These are phyloP conservation scores for Fulmarus glacialis DNA, from an alignment of 2,113 vertebrate genomes.

Conservation along the genomic window DNA sequence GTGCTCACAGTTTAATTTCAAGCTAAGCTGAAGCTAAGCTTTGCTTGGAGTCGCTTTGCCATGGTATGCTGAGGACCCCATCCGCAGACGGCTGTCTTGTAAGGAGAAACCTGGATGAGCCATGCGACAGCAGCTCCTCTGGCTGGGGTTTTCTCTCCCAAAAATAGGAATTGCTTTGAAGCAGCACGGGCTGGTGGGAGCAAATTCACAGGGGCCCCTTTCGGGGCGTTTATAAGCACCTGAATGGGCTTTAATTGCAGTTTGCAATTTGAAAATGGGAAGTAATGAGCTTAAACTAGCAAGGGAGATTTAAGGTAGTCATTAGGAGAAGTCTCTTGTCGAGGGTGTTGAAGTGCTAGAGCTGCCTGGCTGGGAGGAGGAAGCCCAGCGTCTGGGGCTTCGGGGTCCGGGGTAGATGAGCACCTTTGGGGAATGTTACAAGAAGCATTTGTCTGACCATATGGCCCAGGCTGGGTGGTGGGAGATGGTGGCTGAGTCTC, in stretches of 20 bases:
- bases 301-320: neutral
- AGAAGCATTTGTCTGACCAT: neutral
- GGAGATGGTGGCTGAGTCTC: neutral
- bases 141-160: neutral
- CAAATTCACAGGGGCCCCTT: neutral
- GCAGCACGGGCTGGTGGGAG: neutral
- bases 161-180: neutral
- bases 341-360: neutral
- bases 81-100: neutral
- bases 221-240: fast-evolving
- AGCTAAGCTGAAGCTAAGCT: neutral
- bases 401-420: neutral
- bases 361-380: neutral
- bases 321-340: neutral
- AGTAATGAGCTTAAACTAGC: neutral
- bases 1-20: neutral
- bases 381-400: fast-evolving
- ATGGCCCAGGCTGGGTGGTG: neutral
- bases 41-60: neutral
- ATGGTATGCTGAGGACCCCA: fast-evolving
- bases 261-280: neutral
- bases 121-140: neutral
- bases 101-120: neutral
- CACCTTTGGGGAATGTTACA: neutral
- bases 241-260: neutral